phyloP scores from a whole-genome alignment of 2,113 vertebrate species.

The Bambusicola thoracicus region DNA sequence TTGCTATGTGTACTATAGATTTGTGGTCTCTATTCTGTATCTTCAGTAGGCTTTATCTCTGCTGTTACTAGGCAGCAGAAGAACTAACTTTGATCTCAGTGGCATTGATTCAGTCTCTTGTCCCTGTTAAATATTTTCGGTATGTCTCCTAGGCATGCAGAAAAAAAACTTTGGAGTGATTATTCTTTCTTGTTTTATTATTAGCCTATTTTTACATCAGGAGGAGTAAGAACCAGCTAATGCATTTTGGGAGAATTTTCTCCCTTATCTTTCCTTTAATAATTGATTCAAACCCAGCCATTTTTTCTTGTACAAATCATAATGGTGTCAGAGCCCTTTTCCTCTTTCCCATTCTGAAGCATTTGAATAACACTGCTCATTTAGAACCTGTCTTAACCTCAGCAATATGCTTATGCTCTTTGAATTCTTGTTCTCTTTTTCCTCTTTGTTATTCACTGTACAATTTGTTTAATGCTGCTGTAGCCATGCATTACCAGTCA shows the following conservation, averaged over 20 bases:
- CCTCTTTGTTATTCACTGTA: constrained; percentile 58
- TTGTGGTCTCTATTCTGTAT: not conserved
- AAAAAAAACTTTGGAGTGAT: not conserved
- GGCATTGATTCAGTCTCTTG: not conserved
- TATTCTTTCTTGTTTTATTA: constrained; percentile 13
- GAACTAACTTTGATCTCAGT: not conserved
- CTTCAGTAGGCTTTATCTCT: not conserved
- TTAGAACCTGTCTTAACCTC: constrained; percentile 58
- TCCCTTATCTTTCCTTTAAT: constrained; percentile 30
- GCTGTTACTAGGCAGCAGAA: not conserved
- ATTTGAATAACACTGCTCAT: constrained; percentile 64
- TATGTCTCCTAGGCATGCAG: not conserved
- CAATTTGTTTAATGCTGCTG: constrained; percentile 69
- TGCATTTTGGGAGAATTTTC: constrained; percentile 35
- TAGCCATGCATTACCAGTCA: constrained; percentile 65
- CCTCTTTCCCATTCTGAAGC: not conserved
- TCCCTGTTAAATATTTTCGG: not conserved
- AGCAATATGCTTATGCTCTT: constrained; percentile 17
- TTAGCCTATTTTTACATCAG: not conserved
- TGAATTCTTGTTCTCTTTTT: constrained; percentile 59
- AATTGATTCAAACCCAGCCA: constrained; percentile 16
- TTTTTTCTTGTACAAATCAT: not conserved
- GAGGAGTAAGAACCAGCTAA: constrained; percentile 38
- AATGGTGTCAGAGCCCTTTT: constrained; percentile 63
- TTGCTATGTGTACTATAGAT: not conserved